A percentile compares a stretch with the other conserved stretches of the same genome.
Conservation (phyloP, 2,888 invertebrate species). For the Lepetodrilus schrolli region DNA sequence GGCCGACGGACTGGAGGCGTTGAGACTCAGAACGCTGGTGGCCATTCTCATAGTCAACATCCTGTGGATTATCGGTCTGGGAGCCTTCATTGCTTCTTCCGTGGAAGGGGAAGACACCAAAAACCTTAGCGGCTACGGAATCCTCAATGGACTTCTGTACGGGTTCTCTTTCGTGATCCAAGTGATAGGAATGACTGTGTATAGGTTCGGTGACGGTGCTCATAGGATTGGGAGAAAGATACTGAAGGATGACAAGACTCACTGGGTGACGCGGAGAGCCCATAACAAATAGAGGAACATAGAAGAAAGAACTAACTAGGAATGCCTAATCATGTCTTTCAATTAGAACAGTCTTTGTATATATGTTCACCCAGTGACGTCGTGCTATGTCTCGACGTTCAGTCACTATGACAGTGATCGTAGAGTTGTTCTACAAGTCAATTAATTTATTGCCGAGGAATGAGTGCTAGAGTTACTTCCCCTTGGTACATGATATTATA, state of each 20-base stretch:
- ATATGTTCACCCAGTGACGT: neutral
- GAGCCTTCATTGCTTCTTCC: conserved; percentile 49
- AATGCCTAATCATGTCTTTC: neutral
- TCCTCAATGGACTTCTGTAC: conserved; percentile 47
- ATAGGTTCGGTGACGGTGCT: conserved; percentile 41
- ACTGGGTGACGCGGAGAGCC: conserved; percentile 38
- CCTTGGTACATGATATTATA: too few relatives aligned
- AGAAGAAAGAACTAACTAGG: neutral
- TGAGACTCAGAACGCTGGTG: conserved; percentile 44
- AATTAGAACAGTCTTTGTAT: neutral
- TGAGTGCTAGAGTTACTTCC: too few relatives aligned
- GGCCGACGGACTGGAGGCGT: conserved; percentile 38
- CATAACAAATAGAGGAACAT: neutral
- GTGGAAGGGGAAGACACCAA: conserved; percentile 35
- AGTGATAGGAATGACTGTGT: conserved; percentile 52
- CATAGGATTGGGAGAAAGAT: conserved; percentile 39
- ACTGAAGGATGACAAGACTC: conserved; percentile 41
- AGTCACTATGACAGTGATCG: too few relatives aligned
- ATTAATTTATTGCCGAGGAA: too few relatives aligned
- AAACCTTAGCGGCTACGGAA: conserved; percentile 47
- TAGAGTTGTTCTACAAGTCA: too few relatives aligned
- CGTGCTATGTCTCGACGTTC: too few relatives aligned
- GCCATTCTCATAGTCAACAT: conserved; percentile 44
- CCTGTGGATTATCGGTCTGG: conserved; percentile 45
- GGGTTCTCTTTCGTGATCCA: conserved; percentile 53